Evolutionary conservation across 1,140 invertebrate genomes (phyloP).

Genomic region (Luehdorfia chinensis): DNA sequence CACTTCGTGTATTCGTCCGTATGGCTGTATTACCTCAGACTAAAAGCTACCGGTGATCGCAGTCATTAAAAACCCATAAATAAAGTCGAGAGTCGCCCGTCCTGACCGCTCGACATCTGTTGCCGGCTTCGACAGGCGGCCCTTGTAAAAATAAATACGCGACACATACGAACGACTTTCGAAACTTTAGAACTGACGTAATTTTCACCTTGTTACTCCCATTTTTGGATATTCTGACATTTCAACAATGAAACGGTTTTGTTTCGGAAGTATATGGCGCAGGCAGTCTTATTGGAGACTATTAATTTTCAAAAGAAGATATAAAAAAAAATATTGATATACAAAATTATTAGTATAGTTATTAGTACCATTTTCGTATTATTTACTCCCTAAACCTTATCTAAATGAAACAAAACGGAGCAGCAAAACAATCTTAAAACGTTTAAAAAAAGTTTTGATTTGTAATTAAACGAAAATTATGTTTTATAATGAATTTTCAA

Average conservation of each 20-base stretch:
- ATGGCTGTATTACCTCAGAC: conserved; percentile 19
- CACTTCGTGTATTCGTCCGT: conserved; percentile 3
- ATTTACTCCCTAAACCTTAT: no score
- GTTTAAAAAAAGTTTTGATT: no score
- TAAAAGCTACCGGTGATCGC: conserved; percentile 19
- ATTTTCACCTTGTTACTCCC: conserved; percentile 5
- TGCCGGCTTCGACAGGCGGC: conserved; percentile 27
- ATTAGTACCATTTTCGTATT: no score
- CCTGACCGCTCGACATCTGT: conserved; percentile 39
- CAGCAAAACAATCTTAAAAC: no score
- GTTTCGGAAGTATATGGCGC: not conserved
- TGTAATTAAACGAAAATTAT: no score
- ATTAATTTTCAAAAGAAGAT: no score
- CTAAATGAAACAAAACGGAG: no score
- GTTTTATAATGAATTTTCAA: no score
- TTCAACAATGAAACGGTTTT: conserved; percentile 7
- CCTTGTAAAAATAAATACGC: conserved; percentile 41
- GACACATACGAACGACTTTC: conserved; percentile 10
- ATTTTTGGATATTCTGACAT: conserved; percentile 8
- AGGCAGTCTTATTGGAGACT: no score
- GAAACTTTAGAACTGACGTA: conserved; percentile 14
- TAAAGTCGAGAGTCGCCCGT: conserved; percentile 40
- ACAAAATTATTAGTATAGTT: no score
- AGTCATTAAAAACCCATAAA: conserved; percentile 67
- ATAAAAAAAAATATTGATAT: no score